phyloP scores from a whole-genome alignment of 1,140 invertebrate genomes.

The Aphis gossypii region DNA sequence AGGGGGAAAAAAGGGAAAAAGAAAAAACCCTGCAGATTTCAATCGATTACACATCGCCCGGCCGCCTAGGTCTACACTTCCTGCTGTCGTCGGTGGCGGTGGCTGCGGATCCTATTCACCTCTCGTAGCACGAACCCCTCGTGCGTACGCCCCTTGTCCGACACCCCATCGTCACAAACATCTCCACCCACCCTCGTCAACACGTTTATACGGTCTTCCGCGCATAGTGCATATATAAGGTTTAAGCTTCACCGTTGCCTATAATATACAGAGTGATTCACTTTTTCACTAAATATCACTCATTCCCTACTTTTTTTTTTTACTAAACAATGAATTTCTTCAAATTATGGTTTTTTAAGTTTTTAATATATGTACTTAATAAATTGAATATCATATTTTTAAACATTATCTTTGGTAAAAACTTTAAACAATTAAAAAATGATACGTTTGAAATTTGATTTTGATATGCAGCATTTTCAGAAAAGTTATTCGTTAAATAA shows the following conservation, averaged over 20 bases:
- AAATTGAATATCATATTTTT: too few species aligned
- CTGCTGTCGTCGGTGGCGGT: neutral
- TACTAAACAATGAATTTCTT: neutral
- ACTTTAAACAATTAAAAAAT: too few species aligned
- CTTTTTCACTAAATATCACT: too few species aligned
- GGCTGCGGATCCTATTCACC: neutral
- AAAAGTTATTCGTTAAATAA: too few species aligned
- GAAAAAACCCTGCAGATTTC: slow-evolving; percentile 1
- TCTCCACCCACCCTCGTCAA: neutral
- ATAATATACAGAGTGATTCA: neutral
- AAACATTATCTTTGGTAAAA: too few species aligned
- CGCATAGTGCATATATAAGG: neutral
- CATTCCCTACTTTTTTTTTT: too few species aligned
- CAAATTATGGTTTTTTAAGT: neutral
- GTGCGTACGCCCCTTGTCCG: neutral
- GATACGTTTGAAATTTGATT: too few species aligned
- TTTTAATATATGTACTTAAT: neutral
- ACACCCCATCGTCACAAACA: neutral
- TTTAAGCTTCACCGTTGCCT: neutral
- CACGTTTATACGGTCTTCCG: neutral
- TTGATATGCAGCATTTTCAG: too few species aligned
- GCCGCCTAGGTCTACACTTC: neutral
- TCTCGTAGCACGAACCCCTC: neutral
- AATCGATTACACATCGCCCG: slow-evolving; percentile 34
- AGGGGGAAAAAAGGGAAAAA: neutral